phyloP scores from a whole-genome alignment of 1,140 invertebrate species.

The Macrobrachium nipponense region DNA sequence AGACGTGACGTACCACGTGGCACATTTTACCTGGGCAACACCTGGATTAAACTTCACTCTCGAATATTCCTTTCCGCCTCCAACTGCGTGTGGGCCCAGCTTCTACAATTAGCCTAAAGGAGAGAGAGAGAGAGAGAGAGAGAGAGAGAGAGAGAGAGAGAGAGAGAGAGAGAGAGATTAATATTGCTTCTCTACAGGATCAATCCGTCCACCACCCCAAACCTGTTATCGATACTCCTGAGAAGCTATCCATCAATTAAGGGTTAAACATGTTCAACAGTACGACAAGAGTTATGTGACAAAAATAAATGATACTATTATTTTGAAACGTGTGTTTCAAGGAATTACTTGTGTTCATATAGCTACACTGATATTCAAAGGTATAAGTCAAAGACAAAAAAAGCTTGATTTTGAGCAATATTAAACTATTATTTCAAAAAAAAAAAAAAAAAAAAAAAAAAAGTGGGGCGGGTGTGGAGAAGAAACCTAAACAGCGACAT shows the following conservation, averaged over 20 bases:
- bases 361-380: no score
- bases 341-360: neutral
- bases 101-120: slow-evolving; percentile 3
- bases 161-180: slow-evolving; percentile 18
- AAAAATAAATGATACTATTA: neutral
- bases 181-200: no score
- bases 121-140: slow-evolving; percentile 3
- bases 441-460: no score
- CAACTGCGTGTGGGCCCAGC: slow-evolving; percentile 17
- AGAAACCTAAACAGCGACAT: no score
- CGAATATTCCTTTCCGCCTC: slow-evolving; percentile 23
- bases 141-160: slow-evolving; percentile 7
- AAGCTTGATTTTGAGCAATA: no score
- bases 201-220: no score
- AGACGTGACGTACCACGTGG: slow-evolving; percentile 42
- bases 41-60: slow-evolving; percentile 37
- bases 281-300: neutral
- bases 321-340: neutral
- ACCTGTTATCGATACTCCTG: no score
- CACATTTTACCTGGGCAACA: slow-evolving; percentile 37
- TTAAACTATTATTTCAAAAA: no score
- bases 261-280: no score
- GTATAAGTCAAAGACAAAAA: no score
- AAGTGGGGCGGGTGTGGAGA: no score
- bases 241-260: no score